A percentile compares a stretch with the other conserved stretches of the same genome.
phyloP scores from a whole-genome alignment of 2,797 vertebrate genomes.

The Xenopus petersii region DNA sequence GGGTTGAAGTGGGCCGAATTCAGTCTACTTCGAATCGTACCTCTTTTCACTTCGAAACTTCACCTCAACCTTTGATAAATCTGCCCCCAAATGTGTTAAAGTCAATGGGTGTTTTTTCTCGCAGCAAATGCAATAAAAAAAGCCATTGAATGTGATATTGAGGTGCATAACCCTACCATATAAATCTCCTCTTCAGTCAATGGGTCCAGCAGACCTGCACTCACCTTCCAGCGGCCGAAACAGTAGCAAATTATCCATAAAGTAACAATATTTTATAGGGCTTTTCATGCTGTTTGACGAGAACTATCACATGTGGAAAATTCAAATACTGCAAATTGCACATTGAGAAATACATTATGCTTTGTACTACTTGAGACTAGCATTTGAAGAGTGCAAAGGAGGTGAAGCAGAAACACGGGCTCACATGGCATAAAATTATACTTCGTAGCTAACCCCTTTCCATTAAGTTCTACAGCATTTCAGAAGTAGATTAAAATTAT shows the following conservation, averaged over 20 bases:
- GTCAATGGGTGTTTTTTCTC: no score
- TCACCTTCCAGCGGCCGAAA: no score
- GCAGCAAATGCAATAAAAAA: no score
- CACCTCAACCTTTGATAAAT: no score
- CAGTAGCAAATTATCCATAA: slow-evolving; percentile 3
- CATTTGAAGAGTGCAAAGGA: slow-evolving; percentile 12
- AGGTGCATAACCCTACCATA: no score
- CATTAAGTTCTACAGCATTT: slow-evolving; percentile 14
- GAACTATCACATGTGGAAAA: background rate
- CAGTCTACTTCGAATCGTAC: no score
- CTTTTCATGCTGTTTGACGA: slow-evolving; percentile 1
- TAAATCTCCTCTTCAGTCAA: no score
- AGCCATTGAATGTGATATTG: no score
- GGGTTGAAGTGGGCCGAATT: no score
- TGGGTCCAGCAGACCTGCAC: no score
- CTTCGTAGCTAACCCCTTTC: slow-evolving; percentile 11
- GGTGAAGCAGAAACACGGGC: slow-evolving; percentile 17
- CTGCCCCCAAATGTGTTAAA: no score
- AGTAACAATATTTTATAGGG: slow-evolving; percentile 4
- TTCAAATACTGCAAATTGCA: slow-evolving; percentile 19
- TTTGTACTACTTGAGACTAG: background rate
- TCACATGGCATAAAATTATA: slow-evolving; percentile 23
- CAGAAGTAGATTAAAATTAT: slow-evolving; percentile 18
- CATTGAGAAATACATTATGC: slow-evolving; percentile 16
- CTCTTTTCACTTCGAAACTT: no score